Percentiles rank a stretch among this genome's conserved stretches.
Evolutionary conservation across 2,113 vertebrate species (phyloP).

Genomic region (Corythornis madagascariensis): DNA sequence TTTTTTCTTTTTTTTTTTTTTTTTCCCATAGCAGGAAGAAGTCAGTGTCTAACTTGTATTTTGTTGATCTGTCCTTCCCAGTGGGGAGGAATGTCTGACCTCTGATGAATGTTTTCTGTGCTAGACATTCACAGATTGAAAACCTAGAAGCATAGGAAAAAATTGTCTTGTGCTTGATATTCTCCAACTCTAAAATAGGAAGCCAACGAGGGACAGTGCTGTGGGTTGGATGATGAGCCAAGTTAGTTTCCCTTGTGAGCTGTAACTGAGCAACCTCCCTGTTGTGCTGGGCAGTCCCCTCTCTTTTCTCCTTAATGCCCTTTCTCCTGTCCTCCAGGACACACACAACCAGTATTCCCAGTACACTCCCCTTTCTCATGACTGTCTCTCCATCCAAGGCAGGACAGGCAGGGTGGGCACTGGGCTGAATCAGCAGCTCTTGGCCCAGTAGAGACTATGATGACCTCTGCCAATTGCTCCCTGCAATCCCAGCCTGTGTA

Average conservation of each 20-base stretch:
- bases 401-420: not conserved
- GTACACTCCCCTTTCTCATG: not conserved
- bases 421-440: not conserved
- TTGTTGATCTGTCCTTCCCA: not conserved
- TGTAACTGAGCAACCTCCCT: not conserved
- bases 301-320: not conserved
- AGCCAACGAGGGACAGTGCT: not conserved
- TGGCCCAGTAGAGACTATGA: not conserved
- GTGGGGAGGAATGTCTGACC: not conserved
- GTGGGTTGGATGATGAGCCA: not conserved
- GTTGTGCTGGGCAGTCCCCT: not conserved
- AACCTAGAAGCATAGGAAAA: not conserved
- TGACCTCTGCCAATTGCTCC: not conserved
- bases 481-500: not conserved
- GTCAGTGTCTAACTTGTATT: not conserved
- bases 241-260: not conserved
- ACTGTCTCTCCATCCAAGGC: accelerated
- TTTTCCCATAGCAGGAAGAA: not conserved
- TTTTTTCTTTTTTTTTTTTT: too few species aligned
- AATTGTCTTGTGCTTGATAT: not conserved
- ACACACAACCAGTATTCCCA: too few species aligned
- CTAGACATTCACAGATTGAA: not conserved
- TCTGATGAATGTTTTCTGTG: not conserved
- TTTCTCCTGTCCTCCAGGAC: not conserved
- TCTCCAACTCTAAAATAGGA: not conserved